phyloP scores from a whole-genome alignment of 1,140 invertebrate species.

The Brachionus calyciflorus region DNA sequence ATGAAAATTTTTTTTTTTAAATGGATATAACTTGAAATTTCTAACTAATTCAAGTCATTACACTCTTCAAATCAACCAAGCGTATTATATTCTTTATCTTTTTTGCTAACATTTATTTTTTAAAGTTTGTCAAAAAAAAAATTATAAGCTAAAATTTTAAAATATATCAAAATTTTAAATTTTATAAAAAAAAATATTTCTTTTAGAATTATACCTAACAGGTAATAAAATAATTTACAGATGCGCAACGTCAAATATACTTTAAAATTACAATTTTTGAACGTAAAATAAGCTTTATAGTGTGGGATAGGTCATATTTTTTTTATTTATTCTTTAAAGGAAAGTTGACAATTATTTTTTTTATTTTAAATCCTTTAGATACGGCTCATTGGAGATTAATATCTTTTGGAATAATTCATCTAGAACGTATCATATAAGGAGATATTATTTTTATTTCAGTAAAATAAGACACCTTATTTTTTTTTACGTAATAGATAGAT shows the following conservation, averaged over 20 bases:
- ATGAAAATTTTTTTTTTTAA: not conserved
- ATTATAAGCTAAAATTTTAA: not conserved
- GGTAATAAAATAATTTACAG: not conserved
- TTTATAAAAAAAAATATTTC: not conserved
- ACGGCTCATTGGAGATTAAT: slow-evolving; percentile 41
- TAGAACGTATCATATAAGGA: slow-evolving; percentile 25
- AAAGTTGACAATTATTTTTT: slow-evolving; percentile 37
- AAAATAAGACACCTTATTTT: slow-evolving; percentile 33
- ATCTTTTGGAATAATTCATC: slow-evolving; percentile 41
- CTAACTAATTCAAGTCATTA: not conserved
- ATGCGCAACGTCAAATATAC: slow-evolving; percentile 28
- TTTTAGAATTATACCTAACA: no score
- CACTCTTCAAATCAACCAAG: slow-evolving; percentile 39
- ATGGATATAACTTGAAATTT: slow-evolving; percentile 39
- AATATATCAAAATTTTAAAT: not conserved
- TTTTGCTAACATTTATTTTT: slow-evolving; percentile 9
- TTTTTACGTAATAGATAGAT: slow-evolving; percentile 18
- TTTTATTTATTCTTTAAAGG: not conserved
- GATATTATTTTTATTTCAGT: not conserved
- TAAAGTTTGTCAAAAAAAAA: not conserved
- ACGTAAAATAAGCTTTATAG: not conserved
- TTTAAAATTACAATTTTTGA: not conserved
- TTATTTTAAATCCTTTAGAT: slow-evolving; percentile 11
- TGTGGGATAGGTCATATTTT: slow-evolving; percentile 10
- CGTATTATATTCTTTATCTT: slow-evolving; percentile 28